Conservation (phyloP, 2,888 invertebrate species). For the Apomyelois bistriatella region DNA sequence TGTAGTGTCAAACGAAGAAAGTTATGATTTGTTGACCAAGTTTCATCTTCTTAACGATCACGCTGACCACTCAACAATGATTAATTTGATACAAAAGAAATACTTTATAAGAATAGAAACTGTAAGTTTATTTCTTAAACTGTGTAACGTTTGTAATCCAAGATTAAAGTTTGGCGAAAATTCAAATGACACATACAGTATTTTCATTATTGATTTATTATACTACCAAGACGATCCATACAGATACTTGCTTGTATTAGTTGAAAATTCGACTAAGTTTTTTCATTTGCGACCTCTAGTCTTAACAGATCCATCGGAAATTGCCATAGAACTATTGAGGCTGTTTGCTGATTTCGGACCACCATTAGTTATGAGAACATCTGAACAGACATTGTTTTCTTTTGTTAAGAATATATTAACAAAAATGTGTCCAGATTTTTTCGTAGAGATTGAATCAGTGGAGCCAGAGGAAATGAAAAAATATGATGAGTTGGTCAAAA, state of each 20-base stretch:
- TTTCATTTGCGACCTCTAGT: constrained; percentile 17
- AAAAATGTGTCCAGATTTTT: neutral
- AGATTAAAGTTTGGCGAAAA: neutral
- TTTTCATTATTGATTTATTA: constrained; percentile 4
- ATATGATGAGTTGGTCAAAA: neutral
- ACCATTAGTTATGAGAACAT: constrained; percentile 13
- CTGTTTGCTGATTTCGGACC: constrained; percentile 19
- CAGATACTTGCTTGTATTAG: constrained; percentile 15
- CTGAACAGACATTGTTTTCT: neutral
- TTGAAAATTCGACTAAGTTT: constrained; percentile 14
- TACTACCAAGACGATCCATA: constrained; percentile 5
- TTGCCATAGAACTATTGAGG: constrained; percentile 18
- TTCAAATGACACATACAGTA: neutral
- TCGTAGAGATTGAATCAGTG: neutral
- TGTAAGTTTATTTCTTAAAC: neutral
- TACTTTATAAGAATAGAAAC: neutral
- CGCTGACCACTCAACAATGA: neutral
- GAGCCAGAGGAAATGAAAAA: neutral
- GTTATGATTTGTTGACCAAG: neutral
- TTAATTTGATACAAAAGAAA: neutral
- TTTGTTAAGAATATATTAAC: neutral
- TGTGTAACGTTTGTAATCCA: constrained; percentile 4
- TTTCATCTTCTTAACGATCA: constrained; percentile 1
- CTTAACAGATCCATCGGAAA: neutral
- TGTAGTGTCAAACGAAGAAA: constrained; percentile 2